Evolutionary conservation across 2,797 vertebrate species (phyloP), one percentile per base, ranked within the genome.

Genomic region (Spinibarbus caldwelli): DNA sequence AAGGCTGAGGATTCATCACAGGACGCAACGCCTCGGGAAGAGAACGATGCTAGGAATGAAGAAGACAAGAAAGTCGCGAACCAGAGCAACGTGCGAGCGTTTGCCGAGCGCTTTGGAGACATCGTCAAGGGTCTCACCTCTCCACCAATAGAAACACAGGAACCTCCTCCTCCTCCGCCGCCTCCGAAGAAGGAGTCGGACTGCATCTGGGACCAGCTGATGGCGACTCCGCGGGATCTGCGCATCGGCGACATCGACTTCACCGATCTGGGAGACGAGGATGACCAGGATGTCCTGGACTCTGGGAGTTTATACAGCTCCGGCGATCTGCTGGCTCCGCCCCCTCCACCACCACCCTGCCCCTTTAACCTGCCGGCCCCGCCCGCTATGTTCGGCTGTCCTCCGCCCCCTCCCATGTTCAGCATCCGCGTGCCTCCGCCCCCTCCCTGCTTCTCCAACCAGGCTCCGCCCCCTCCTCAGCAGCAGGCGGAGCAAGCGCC

Each of bases 161-260:
- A 94, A 83, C 67, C 43, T 6, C 57, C 68, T 21, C 34, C 31
- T 0, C 86, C 47, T 2, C 90, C 92, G 1, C 87, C 90, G 0
- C 88, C 89, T 2, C 93, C 95, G 52, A 98, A 98, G 91, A 98
- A 97, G 34, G 98, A 99, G 87, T 97, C 97, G 0, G 98, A 99
- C 90, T 96, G 96, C 4, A 99, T 99, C 92, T 99, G 98, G 98
- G 98, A 99, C 94, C 97, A 99, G 94, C 96, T 99, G 82, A 95
- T 99, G 94, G 96, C 97, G 87, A 97, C 95, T 89, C 97, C 98
- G 0, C 95, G 96, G 84, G 97, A 98, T 93, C 96, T 99, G 81
- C 96, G 96, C 93, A 98, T 99, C 90, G 95, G 97, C 86, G 98
- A 99, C 92, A 97, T 99, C 92, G 96, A 97, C 95, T 99, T 99